Conservation (phyloP, 1,140 invertebrate species). For the Hestina assimilis region DNA sequence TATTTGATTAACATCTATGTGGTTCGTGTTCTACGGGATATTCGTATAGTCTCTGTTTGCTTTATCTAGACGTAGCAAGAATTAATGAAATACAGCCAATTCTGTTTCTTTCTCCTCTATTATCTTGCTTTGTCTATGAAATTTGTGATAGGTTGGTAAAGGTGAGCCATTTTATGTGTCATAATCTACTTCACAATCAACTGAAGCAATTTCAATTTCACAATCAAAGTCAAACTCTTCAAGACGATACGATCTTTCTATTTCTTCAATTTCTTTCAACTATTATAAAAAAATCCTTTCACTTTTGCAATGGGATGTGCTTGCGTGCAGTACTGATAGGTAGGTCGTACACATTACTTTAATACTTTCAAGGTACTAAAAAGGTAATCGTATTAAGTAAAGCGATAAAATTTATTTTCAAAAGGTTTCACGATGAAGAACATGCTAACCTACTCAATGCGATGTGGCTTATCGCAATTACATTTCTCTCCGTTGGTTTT, state of each 20-base stretch:
- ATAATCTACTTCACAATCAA: conserved; percentile 41
- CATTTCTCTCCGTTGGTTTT: conserved; percentile 98
- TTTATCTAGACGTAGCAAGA: conserved; percentile 29
- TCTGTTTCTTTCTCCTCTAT: background rate
- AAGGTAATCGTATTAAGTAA: conserved; percentile 49
- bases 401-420: conserved; percentile 72
- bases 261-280: conserved; percentile 37
- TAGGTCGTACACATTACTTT: conserved; percentile 39
- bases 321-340: conserved; percentile 43
- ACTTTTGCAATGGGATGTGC: conserved; percentile 34
- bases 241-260: conserved; percentile 37
- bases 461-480: conserved; percentile 99
- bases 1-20: conserved; percentile 43
- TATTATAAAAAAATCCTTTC: conserved; percentile 34
- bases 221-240: conserved; percentile 78
- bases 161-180: conserved; percentile 77
- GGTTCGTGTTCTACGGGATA: conserved; percentile 11
- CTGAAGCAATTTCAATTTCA: conserved; percentile 57
- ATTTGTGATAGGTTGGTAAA: conserved; percentile 58
- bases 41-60: conserved; percentile 15
- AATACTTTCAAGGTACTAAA: conserved; percentile 27
- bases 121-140: conserved; percentile 57
- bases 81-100: background rate
- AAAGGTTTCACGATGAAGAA: conserved; percentile 96
- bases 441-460: conserved; percentile 98